Evolutionary conservation across 2,888 invertebrate genomes (phyloP).

Genomic region (Hedychridium roseum): DNA sequence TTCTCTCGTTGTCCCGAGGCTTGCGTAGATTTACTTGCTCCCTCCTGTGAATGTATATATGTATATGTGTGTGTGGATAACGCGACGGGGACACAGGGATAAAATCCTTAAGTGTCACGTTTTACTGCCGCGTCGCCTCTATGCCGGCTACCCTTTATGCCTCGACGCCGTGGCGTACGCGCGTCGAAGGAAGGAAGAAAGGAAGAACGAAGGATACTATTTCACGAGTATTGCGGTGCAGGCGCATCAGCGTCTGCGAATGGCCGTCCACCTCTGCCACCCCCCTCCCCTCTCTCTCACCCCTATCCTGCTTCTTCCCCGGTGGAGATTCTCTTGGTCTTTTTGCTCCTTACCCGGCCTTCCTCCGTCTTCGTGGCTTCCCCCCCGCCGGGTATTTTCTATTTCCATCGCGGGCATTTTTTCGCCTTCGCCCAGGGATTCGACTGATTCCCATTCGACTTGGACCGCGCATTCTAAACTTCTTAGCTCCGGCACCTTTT

Average conservation of each 20-base stretch:
- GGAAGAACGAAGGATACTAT: constrained; percentile 35
- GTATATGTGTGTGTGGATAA: no score
- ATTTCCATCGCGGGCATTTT: no score
- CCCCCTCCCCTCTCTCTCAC: constrained; percentile 2
- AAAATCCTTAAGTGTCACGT: constrained; percentile 42
- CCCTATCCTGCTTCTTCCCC: no score
- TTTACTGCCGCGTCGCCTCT: constrained; percentile 39
- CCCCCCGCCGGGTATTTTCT: constrained; percentile 7
- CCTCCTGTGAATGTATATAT: no score
- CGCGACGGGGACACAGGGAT: constrained; percentile 20
- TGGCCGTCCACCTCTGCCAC: constrained; percentile 19
- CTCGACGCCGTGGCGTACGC: constrained; percentile 10
- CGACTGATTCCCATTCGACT: no score
- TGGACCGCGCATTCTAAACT: no score
- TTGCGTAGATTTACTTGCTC: background rate
- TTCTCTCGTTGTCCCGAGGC: background rate
- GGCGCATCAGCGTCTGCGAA: constrained; percentile 33
- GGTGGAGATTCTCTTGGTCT: background rate
- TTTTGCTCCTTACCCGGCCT: constrained; percentile 5
- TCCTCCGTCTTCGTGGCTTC: background rate
- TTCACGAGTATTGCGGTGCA: constrained; percentile 35
- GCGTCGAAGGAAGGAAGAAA: constrained; percentile 14
- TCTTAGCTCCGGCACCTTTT: no score
- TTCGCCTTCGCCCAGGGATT: no score
- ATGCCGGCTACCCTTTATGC: constrained; percentile 35